Evolutionary conservation across 2,113 vertebrate species (phyloP).

Genomic region (Lasiurus borealis): DNA sequence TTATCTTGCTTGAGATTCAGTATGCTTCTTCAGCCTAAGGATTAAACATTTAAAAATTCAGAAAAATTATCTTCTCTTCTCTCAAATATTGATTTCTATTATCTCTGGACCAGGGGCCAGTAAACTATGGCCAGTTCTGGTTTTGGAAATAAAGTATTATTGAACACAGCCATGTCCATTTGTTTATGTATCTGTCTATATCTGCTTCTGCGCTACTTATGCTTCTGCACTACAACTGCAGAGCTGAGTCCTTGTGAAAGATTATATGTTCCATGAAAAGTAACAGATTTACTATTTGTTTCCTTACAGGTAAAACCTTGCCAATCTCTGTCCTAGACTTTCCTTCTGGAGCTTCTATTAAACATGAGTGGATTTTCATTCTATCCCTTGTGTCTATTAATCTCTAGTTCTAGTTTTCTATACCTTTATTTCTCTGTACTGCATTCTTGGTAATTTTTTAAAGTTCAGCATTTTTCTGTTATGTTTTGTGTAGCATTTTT

Average conservation of each 20-base stretch:
- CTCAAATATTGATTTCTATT: neutral
- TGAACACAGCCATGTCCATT: neutral
- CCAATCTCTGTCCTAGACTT: neutral
- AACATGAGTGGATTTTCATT: neutral
- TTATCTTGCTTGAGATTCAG: neutral
- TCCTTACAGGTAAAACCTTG: neutral
- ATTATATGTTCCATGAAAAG: neutral
- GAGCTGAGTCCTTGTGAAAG: neutral
- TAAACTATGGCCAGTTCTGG: neutral
- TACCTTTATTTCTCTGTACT: neutral
- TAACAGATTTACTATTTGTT: conserved; percentile 11
- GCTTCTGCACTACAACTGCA: neutral
- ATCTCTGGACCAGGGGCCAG: neutral
- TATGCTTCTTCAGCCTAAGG: conserved; percentile 19
- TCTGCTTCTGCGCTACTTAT: too few species aligned
- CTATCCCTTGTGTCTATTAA: neutral
- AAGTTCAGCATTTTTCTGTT: neutral
- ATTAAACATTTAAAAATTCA: conserved; percentile 20
- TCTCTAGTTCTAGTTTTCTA: neutral
- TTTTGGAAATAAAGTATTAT: conserved; percentile 24
- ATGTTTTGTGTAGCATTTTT: neutral
- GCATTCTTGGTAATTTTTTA: neutral
- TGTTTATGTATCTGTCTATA: neutral
- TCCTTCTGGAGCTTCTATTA: neutral
- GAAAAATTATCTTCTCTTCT: neutral